Evolutionary conservation across 2,113 vertebrate species (phyloP).

Genomic region (Nerophis lumbriciformis): DNA sequence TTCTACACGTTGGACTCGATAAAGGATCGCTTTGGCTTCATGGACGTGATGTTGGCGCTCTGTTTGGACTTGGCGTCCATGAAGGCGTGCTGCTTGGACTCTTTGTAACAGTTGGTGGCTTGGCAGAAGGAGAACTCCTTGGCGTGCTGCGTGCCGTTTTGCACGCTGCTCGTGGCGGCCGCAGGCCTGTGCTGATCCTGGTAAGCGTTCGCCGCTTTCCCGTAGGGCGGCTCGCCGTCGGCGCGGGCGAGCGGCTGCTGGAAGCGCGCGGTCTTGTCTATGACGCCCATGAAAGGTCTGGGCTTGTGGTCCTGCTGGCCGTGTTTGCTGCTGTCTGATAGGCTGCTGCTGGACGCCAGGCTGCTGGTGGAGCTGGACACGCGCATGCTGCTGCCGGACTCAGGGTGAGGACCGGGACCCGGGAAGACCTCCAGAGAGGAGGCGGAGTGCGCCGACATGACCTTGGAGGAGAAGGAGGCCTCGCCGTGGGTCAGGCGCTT

Average conservation of each 20-base stretch:
- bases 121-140: slow-evolving; percentile 77
- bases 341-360: slow-evolving; percentile 79
- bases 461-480: slow-evolving; percentile 55
- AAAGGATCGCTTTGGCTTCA: slow-evolving; percentile 97
- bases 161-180: slow-evolving; percentile 60
- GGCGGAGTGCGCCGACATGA: slow-evolving; percentile 62
- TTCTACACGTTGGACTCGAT: slow-evolving; percentile 92
- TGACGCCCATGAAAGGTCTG: slow-evolving; percentile 92
- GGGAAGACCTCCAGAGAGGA: slow-evolving; percentile 60
- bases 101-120: slow-evolving; percentile 69
- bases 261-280: slow-evolving; percentile 87
- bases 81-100: slow-evolving; percentile 73
- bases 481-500: slow-evolving; percentile 67
- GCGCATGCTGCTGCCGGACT: slow-evolving; percentile 60
- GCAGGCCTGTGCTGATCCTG: slow-evolving; percentile 69
- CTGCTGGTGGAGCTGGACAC: slow-evolving; percentile 83
- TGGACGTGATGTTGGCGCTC: slow-evolving; percentile 71
- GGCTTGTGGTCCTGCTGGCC: slow-evolving; percentile 80
- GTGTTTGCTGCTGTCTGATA: slow-evolving; percentile 62
- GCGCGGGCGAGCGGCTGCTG: slow-evolving; percentile 53
- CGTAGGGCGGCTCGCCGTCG: slow-evolving; percentile 69
- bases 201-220: slow-evolving; percentile 68
- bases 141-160: slow-evolving; percentile 76
- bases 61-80: slow-evolving; percentile 74
- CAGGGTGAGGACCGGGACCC: slow-evolving; percentile 16